Percentiles rank a stretch among this genome's conserved stretches.
Evolutionary conservation across 2,888 invertebrate species (phyloP).

Genomic region (Balanococcus diminutus): DNA sequence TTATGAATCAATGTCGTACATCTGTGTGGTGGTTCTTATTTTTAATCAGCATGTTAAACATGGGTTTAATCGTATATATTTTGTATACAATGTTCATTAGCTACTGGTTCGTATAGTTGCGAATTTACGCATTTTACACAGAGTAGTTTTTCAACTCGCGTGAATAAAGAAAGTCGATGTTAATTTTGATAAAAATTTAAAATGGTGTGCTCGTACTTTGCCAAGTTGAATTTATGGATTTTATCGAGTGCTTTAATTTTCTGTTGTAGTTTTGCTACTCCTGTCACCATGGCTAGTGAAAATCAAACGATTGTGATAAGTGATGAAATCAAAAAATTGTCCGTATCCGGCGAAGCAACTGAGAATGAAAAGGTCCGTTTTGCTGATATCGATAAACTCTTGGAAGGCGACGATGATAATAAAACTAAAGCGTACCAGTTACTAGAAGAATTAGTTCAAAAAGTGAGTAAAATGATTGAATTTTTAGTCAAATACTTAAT

Average conservation of each 20-base stretch:
- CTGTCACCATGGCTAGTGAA: slow-evolving; percentile 34
- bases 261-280: slow-evolving; percentile 12
- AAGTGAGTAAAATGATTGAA: slow-evolving; percentile 50
- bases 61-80: slow-evolving; percentile 10
- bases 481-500: too few species aligned
- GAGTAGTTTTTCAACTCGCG: too few species aligned
- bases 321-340: background rate
- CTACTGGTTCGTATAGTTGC: background rate
- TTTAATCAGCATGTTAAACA: background rate
- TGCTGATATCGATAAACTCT: slow-evolving; percentile 57
- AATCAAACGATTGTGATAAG: slow-evolving; percentile 12
- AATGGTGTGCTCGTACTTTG: background rate
- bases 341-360: background rate
- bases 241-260: background rate
- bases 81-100: slow-evolving; percentile 6
- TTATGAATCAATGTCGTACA: slow-evolving; percentile 2
- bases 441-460: slow-evolving; percentile 57
- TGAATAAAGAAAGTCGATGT: too few species aligned
- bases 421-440: slow-evolving; percentile 57
- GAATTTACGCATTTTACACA: background rate
- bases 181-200: too few species aligned
- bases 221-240: background rate
- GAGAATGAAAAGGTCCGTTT: slow-evolving; percentile 41
- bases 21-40: slow-evolving; percentile 30
- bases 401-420: slow-evolving; percentile 58